Percentiles rank a stretch among this genome's conserved stretches.
Conservation (phyloP, 2,888 invertebrate species). For the Drosophila acutilabella region DNA sequence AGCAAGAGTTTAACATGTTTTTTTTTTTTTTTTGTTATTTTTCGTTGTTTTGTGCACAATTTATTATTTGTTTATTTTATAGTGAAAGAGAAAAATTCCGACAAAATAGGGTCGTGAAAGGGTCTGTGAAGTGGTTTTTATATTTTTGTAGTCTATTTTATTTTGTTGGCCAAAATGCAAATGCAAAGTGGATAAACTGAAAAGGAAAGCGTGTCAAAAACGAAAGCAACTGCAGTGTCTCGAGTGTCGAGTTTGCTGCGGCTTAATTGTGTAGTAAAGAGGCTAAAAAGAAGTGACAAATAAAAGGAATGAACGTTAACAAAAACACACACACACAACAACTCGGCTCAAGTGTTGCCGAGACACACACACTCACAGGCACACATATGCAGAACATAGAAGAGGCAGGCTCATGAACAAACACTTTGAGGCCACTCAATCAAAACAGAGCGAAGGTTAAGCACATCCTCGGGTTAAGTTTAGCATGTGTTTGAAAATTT, state of each 20-base stretch:
- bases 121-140: conserved; percentile 1
- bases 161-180: conserved; percentile 44
- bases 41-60: conserved; percentile 19
- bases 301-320: conserved; percentile 29
- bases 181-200: conserved; percentile 43
- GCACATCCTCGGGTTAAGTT: conserved; percentile 78
- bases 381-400: not conserved
- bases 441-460: conserved; percentile 78
- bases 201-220: conserved; percentile 56
- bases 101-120: conserved; percentile 8
- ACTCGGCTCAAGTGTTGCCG: conserved; percentile 18
- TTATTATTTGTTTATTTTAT: conserved; percentile 38
- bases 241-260: conserved; percentile 47
- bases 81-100: conserved; percentile 1
- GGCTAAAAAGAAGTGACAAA: conserved; percentile 35
- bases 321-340: conserved; percentile 27
- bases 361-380: conserved; percentile 9
- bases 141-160: conserved; percentile 14
- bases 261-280: conserved; percentile 54
- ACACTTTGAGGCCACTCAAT: conserved; percentile 76
- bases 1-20: conserved; percentile 68
- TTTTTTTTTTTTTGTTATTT: conserved; percentile 31
- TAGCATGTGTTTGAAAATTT: conserved; percentile 79
- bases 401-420: conserved; percentile 59
- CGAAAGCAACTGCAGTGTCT: conserved; percentile 53